Conservation (phyloP, 2,888 invertebrate species). For the Sesia apiformis region DNA sequence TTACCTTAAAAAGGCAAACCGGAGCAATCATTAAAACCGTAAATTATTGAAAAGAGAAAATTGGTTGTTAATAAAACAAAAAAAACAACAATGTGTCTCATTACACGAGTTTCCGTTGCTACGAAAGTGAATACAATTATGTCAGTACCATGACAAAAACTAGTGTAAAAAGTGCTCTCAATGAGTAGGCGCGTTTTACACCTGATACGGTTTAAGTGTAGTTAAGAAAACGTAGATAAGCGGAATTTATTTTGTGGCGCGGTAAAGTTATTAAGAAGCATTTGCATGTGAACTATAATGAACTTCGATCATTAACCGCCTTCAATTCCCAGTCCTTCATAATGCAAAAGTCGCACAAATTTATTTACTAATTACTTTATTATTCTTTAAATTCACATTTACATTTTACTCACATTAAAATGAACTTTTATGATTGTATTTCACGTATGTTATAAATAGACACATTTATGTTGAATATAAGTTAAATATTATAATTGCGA, state of each 20-base stretch:
- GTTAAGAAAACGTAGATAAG: constrained; percentile 26
- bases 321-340: too few species aligned
- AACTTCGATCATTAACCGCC: not conserved
- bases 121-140: constrained; percentile 69
- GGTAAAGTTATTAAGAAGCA: constrained; percentile 26
- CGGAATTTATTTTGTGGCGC: constrained; percentile 34
- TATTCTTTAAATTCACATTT: too few species aligned
- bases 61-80: constrained; percentile 24
- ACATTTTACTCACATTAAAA: too few species aligned
- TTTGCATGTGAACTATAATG: not conserved
- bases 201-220: constrained; percentile 35
- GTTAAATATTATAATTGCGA: too few species aligned
- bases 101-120: constrained; percentile 68
- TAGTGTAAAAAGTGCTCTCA: constrained; percentile 54
- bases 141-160: constrained; percentile 53
- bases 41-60: constrained; percentile 64
- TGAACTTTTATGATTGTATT: too few species aligned
- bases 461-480: too few species aligned
- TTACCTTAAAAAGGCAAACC: constrained; percentile 68
- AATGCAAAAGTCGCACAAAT: too few species aligned
- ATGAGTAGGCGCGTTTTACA: constrained; percentile 46
- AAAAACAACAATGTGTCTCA: constrained; percentile 54
- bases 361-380: too few species aligned
- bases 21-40: constrained; percentile 68
- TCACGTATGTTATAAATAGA: too few species aligned